These are phyloP conservation scores for Okapia johnstoni DNA, from an alignment of 2,113 vertebrate species.

Conservation along the genomic window DNA sequence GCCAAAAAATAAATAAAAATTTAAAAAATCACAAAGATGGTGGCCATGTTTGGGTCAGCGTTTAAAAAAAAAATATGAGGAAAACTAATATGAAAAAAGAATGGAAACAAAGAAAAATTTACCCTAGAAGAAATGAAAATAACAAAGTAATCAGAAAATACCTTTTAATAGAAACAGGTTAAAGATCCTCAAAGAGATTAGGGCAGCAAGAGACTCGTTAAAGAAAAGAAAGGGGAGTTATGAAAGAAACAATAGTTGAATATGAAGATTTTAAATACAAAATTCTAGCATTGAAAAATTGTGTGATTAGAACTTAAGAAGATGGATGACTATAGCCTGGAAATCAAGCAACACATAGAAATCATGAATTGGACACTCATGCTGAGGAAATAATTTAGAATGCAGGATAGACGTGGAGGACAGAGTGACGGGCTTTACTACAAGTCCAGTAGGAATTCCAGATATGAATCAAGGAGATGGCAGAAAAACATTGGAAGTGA, in stretches of 20 bases:
- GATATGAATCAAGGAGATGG: not conserved
- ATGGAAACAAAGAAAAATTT: not conserved
- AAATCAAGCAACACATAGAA: not conserved
- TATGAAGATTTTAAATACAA: not conserved
- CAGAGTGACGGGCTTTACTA: not conserved
- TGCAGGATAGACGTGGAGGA: not conserved
- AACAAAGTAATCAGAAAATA: not conserved
- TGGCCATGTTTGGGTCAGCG: not conserved
- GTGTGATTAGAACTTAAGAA: not conserved
- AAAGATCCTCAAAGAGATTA: not conserved
- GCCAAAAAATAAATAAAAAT: not conserved
- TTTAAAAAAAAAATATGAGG: not conserved
- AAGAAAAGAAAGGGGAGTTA: not conserved
- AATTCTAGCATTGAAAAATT: not conserved
- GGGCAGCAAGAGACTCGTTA: not conserved
- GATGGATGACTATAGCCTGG: not conserved
- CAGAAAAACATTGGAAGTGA: not conserved
- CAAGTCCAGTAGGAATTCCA: not conserved
- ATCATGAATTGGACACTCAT: not conserved
- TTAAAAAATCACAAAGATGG: not conserved
- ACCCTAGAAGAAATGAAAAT: slow-evolving; percentile 5
- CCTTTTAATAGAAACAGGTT: not conserved
- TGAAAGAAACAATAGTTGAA: not conserved
- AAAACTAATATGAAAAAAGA: not conserved
- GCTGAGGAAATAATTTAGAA: not conserved